These are phyloP conservation scores for Hystrix brachyura DNA, from an alignment of 2,113 vertebrate species.

Conservation along the genomic window DNA sequence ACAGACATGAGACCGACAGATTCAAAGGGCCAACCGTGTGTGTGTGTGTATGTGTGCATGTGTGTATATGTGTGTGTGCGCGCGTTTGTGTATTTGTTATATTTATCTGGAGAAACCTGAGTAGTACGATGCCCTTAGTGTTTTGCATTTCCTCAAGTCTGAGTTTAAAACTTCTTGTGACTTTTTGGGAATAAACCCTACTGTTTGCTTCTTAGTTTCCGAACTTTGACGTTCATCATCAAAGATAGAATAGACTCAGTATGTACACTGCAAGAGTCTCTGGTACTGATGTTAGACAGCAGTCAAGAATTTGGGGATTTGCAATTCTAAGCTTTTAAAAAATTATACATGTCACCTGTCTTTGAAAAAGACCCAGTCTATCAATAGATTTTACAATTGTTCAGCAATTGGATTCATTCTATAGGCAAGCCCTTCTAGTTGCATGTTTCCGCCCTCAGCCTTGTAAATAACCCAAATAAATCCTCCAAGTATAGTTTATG, in stretches of 20 bases:
- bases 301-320: conserved; percentile 40
- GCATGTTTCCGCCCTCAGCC: conserved; percentile 66
- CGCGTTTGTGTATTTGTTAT: neutral
- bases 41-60: neutral
- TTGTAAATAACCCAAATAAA: conserved; percentile 78
- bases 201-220: conserved; percentile 41
- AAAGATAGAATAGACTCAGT: neutral
- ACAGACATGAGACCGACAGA: neutral
- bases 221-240: neutral
- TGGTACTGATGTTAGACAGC: conserved; percentile 53
- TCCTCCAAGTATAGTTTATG: conserved; percentile 73
- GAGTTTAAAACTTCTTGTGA: neutral
- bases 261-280: neutral
- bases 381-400: conserved; percentile 74
- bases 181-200: neutral
- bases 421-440: conserved; percentile 55
- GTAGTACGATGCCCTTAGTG: neutral
- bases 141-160: neutral
- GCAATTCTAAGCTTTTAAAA: neutral
- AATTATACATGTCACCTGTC: conserved; percentile 45
- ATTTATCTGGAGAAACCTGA: neutral
- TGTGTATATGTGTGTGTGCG: neutral
- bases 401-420: conserved; percentile 54
- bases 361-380: neutral
- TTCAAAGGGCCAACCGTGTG: too few species aligned